A percentile compares a stretch with the other conserved stretches of the same genome.
These are phyloP conservation scores for Phrixothrix hirtus DNA, from an alignment of 2,888 invertebrate genomes.

Conservation along the genomic window DNA sequence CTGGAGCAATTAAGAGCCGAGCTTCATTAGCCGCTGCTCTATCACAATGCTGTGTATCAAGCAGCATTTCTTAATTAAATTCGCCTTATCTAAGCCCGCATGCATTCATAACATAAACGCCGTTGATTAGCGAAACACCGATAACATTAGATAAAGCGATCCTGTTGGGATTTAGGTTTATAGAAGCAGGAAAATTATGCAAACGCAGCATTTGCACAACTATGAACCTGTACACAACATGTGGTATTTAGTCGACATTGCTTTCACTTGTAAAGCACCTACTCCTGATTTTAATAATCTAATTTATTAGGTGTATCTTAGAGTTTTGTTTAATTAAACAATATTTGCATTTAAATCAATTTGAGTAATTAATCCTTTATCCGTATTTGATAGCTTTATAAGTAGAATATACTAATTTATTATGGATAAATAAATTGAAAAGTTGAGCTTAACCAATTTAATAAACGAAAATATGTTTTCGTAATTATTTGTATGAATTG, in stretches of 20 bases:
- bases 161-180: slow-evolving; percentile 27
- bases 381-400: slow-evolving; percentile 17
- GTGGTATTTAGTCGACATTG: slow-evolving; percentile 12
- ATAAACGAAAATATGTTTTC: too few species aligned
- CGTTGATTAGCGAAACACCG: slow-evolving; percentile 31
- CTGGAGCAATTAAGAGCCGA: slow-evolving; percentile 29
- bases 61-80: slow-evolving; percentile 33
- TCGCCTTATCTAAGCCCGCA: slow-evolving; percentile 32
- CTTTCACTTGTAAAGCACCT: slow-evolving; percentile 6
- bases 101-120: slow-evolving; percentile 31
- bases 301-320: slow-evolving; percentile 22
- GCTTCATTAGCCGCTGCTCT: slow-evolving; percentile 32
- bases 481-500: too few species aligned
- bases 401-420: too few species aligned
- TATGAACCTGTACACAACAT: slow-evolving; percentile 24
- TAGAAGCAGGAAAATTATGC: slow-evolving; percentile 23
- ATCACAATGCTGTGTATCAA: slow-evolving; percentile 33
- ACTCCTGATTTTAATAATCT: slow-evolving; percentile 16
- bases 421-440: too few species aligned
- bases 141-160: slow-evolving; percentile 30
- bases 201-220: slow-evolving; percentile 27
- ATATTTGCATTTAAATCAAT: slow-evolving; percentile 9
- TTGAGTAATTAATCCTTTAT: too few species aligned
- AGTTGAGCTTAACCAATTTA: too few species aligned
- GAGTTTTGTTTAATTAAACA: slow-evolving; percentile 20